These are phyloP conservation scores for Tribolium freemani DNA, from an alignment of 2,888 invertebrate genomes.

Conservation along the genomic window DNA sequence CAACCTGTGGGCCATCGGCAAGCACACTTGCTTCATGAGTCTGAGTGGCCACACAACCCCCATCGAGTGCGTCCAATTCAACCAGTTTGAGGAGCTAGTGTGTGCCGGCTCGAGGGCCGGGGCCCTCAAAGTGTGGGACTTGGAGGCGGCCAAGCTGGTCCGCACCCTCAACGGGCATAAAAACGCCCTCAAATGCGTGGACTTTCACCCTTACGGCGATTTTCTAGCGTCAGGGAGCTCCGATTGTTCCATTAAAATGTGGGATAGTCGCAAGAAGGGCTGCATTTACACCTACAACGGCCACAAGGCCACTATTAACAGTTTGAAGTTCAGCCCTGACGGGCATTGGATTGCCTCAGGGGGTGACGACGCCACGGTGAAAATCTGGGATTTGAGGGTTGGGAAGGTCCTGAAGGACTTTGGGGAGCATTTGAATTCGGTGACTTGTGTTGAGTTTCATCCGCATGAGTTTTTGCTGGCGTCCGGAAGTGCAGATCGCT, in stretches of 20 bases:
- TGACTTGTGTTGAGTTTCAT: slow-evolving; percentile 96
- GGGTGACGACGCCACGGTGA: slow-evolving; percentile 87
- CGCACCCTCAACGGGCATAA: slow-evolving; percentile 93
- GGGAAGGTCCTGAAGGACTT: slow-evolving; percentile 93
- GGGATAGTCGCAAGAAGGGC: slow-evolving; percentile 95
- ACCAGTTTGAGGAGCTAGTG: slow-evolving; percentile 93
- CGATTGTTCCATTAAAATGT: slow-evolving; percentile 92
- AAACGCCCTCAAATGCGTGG: slow-evolving; percentile 86
- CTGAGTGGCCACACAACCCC: slow-evolving; percentile 94
- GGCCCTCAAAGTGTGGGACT: slow-evolving; percentile 95
- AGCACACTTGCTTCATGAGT: slow-evolving; percentile 96
- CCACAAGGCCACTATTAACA: slow-evolving; percentile 90
- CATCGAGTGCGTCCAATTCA: slow-evolving; percentile 95
- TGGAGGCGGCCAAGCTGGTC: slow-evolving; percentile 93
- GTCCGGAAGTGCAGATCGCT: slow-evolving; percentile 89
- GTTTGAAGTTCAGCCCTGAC: slow-evolving; percentile 96
- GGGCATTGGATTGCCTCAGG: slow-evolving; percentile 98
- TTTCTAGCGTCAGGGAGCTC: slow-evolving; percentile 94
- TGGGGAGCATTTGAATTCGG: slow-evolving; percentile 83
- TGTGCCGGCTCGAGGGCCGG: slow-evolving; percentile 96
- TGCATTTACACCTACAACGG: slow-evolving; percentile 96
- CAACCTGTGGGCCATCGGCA: slow-evolving; percentile 96
- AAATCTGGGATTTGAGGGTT: slow-evolving; percentile 94
- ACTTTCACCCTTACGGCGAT: slow-evolving; percentile 97
- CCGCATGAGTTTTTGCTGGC: slow-evolving; percentile 96